Percentiles rank a stretch among this genome's conserved stretches.
These are phyloP conservation scores for Enteromius afrohamiltoni DNA, from an alignment of 2,797 vertebrate species.

Conservation along the genomic window DNA sequence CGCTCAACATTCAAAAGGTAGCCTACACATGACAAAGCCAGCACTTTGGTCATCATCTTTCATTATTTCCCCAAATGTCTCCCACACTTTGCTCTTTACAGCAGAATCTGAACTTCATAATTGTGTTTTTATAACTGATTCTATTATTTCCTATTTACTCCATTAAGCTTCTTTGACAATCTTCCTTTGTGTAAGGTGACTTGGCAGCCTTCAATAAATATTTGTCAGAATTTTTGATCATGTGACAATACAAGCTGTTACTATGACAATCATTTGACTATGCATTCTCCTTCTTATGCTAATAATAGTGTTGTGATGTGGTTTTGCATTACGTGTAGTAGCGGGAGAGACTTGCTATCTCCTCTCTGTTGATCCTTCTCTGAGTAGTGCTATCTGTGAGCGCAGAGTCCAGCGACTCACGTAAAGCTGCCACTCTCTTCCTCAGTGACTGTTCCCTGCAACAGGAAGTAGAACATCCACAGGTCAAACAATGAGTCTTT, in stretches of 20 bases:
- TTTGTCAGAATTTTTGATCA: not conserved
- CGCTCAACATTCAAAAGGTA: too few relatives aligned
- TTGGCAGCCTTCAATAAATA: not conserved
- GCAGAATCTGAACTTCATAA: not conserved
- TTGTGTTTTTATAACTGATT: not conserved
- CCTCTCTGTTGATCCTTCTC: constrained; percentile 73
- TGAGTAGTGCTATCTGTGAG: constrained; percentile 70
- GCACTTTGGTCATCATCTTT: too few relatives aligned
- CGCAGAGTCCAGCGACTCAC: constrained; percentile 72
- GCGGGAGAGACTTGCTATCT: constrained; percentile 71
- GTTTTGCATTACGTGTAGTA: constrained; percentile 72
- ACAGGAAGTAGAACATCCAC: not conserved
- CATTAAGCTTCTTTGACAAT: not conserved
- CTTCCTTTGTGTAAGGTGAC: not conserved
- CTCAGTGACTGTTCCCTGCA: constrained; percentile 76
- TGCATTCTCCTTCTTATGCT: not conserved
- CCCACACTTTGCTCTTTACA: too few relatives aligned
- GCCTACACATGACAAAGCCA: too few relatives aligned
- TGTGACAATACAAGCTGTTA: not conserved
- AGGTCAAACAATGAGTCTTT: not conserved
- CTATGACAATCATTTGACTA: not conserved
- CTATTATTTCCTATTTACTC: not conserved
- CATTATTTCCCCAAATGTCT: too few relatives aligned
- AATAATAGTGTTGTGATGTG: not conserved
- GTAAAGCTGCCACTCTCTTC: constrained; percentile 73